Percentiles rank a stretch among this genome's conserved stretches.
phyloP scores from a whole-genome alignment of 2,113 vertebrate genomes.

The Melanotaenia duboulayi region DNA sequence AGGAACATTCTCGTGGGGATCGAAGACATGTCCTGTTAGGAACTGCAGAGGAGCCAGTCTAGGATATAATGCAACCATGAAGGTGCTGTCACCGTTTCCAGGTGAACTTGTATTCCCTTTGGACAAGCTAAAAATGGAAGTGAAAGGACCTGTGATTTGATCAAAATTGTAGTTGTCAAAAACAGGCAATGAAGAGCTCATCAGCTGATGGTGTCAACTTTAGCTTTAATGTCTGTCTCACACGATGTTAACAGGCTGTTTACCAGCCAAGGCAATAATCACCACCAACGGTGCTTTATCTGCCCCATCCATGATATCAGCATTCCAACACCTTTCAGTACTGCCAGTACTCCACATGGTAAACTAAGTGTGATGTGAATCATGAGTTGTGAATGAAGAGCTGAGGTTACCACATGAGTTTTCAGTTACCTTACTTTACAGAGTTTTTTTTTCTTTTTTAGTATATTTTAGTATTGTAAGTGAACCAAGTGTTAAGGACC shows the following conservation, averaged over 20 bases:
- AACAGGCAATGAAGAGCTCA: not conserved
- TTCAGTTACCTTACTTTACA: not conserved
- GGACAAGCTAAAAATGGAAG: not conserved
- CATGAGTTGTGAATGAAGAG: not conserved
- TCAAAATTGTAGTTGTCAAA: not conserved
- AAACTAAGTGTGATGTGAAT: not conserved
- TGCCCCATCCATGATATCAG: not conserved
- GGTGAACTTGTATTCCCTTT: conserved; percentile 33
- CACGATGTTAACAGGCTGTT: not conserved
- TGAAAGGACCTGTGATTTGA: conserved; percentile 10
- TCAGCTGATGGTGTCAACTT: not conserved
- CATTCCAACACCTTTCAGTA: not conserved
- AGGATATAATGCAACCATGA: conserved; percentile 50
- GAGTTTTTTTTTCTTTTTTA: no score
- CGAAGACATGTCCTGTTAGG: conserved; percentile 63
- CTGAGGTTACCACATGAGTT: not conserved
- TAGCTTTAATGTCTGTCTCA: not conserved
- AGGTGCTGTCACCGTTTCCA: conserved; percentile 18
- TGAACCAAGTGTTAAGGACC: not conserved
- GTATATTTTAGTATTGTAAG: no score
- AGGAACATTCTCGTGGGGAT: conserved; percentile 65
- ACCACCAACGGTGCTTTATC: not conserved
- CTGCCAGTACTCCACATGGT: not conserved
- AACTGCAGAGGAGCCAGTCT: conserved; percentile 43
- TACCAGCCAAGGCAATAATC: not conserved